Evolutionary conservation across 2,797 vertebrate species (phyloP).

Genomic region (Myotis findleyi): DNA sequence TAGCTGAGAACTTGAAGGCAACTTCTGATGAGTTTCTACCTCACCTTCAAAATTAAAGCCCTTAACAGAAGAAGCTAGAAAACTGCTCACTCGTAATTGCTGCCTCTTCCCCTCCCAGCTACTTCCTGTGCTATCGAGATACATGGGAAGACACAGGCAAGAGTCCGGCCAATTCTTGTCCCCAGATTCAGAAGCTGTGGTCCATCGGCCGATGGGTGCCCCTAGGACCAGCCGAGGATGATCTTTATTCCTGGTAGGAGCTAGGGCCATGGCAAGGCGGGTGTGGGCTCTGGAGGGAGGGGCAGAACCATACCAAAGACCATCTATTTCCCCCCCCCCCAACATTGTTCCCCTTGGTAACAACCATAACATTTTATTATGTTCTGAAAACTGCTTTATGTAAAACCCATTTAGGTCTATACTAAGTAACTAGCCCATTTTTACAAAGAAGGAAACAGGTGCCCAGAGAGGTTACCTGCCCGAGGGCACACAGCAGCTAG

Average conservation of each 20-base stretch:
- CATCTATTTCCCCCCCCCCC: neutral
- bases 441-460: slow-evolving; percentile 43
- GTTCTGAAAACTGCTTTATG: slow-evolving; percentile 25
- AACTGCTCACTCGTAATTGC: neutral
- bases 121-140: slow-evolving; percentile 92
- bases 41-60: neutral
- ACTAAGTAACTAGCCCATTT: neutral
- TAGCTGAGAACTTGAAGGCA: neutral
- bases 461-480: slow-evolving; percentile 45
- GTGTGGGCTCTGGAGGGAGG: neutral
- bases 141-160: slow-evolving; percentile 73
- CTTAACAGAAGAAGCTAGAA: neutral
- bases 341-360: neutral
- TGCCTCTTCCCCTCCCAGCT: slow-evolving; percentile 82
- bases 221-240: slow-evolving; percentile 86
- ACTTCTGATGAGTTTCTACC: neutral
- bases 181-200: slow-evolving; percentile 88
- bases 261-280: neutral
- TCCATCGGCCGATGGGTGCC: slow-evolving; percentile 92
- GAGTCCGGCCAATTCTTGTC: slow-evolving; percentile 60
- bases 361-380: slow-evolving; percentile 21
- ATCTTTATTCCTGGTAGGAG: slow-evolving; percentile 90
- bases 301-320: neutral
- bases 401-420: neutral
- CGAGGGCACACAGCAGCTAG: slow-evolving; percentile 49